Percentiles rank a stretch among this genome's conserved stretches.
phyloP scores from a whole-genome alignment of 2,113 vertebrate genomes.

The Oophaga pumilio region DNA sequence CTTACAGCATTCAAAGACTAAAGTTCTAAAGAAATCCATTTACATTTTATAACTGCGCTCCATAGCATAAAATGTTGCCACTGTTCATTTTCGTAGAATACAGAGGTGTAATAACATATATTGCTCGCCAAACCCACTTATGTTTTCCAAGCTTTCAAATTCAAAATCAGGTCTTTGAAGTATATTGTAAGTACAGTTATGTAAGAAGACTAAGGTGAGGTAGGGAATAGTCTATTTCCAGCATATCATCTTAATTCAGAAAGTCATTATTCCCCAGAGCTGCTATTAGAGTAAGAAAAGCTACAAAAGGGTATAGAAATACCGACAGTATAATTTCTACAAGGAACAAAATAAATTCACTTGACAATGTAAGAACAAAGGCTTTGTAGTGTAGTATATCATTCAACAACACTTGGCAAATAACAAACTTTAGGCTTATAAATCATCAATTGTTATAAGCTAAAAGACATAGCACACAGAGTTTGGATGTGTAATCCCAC shows the following conservation, averaged over 20 bases:
- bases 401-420: slow-evolving; percentile 51
- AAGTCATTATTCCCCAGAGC: slow-evolving; percentile 56
- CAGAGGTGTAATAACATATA: slow-evolving; percentile 55
- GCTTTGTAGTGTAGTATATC: slow-evolving; percentile 54
- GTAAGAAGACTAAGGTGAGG: slow-evolving; percentile 53
- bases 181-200: slow-evolving; percentile 55
- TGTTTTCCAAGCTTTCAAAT: slow-evolving; percentile 47
- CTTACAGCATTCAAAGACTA: slow-evolving; percentile 36
- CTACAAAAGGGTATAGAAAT: slow-evolving; percentile 51
- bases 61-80: slow-evolving; percentile 42
- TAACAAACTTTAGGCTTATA: slow-evolving; percentile 49
- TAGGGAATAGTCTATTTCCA: slow-evolving; percentile 57
- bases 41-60: slow-evolving; percentile 33
- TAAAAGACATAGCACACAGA: slow-evolving; percentile 37
- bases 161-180: slow-evolving; percentile 53
- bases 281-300: slow-evolving; percentile 52
- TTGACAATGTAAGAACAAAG: slow-evolving; percentile 57
- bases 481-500: slow-evolving; percentile 15
- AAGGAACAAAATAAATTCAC: slow-evolving; percentile 56
- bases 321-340: slow-evolving; percentile 53
- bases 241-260: slow-evolving; percentile 56
- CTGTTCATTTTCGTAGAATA: slow-evolving; percentile 42
- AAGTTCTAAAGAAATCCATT: slow-evolving; percentile 45
- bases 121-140: slow-evolving; percentile 43
- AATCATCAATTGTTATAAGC: slow-evolving; percentile 45